Conservation (phyloP, 2,797 vertebrate genomes). For the Sebastolobus alascanus region DNA sequence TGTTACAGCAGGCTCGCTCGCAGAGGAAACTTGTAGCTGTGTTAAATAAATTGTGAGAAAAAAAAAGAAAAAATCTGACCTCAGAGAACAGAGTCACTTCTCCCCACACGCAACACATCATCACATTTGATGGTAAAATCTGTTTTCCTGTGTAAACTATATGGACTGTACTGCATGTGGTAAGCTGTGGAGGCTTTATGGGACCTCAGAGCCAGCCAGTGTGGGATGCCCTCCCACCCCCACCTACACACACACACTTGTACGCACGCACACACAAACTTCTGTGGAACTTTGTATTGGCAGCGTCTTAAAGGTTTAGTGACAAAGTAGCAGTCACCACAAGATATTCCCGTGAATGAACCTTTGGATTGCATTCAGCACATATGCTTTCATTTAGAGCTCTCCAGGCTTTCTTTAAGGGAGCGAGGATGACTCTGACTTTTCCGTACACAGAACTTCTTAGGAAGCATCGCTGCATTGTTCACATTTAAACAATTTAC, state of each 20-base stretch:
- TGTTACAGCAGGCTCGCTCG: conserved; percentile 58
- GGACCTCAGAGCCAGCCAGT: conserved; percentile 46
- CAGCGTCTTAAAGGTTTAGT: conserved; percentile 72
- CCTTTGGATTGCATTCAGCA: conserved; percentile 71
- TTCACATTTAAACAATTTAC: conserved; percentile 39
- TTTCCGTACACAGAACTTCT: conserved; percentile 61
- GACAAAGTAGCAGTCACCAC: conserved; percentile 77
- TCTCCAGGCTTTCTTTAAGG: conserved; percentile 45
- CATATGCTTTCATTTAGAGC: conserved; percentile 82
- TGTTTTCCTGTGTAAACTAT: conserved; percentile 72
- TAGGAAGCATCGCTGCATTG: conserved; percentile 41
- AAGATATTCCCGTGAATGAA: conserved; percentile 78
- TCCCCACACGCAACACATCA: conserved; percentile 73
- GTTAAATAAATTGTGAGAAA: conserved; percentile 55
- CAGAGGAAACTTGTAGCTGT: conserved; percentile 60
- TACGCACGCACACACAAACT: conserved; percentile 33
- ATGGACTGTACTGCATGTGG: conserved; percentile 65
- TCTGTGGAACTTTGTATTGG: conserved; percentile 67
- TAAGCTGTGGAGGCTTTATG: conserved; percentile 64
- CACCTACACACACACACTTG: conserved; percentile 15
- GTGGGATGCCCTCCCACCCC: conserved; percentile 52
- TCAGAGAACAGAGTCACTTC: conserved; percentile 64
- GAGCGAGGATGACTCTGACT: conserved; percentile 64
- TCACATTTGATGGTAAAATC: conserved; percentile 70
- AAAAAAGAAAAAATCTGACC: conserved; percentile 55